phyloP scores from a whole-genome alignment of 2,888 invertebrate genomes.

The Meloe dianella region DNA sequence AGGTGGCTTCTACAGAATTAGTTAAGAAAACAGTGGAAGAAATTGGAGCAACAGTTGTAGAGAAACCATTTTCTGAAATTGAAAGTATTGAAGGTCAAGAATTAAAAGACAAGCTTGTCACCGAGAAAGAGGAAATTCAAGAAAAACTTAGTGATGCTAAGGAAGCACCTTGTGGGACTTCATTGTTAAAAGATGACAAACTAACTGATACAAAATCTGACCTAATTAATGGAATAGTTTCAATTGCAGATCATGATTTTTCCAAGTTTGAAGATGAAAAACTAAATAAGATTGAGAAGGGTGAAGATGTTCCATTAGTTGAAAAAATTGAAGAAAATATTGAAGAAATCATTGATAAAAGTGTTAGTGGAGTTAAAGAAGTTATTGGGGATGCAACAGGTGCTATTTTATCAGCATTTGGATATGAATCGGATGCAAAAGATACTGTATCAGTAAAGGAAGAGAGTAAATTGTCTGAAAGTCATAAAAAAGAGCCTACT shows the following conservation, averaged over 20 bases:
- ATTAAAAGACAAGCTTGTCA: not conserved
- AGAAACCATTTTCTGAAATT: not conserved
- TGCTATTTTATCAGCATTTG: constrained; percentile 22
- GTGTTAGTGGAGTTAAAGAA: constrained; percentile 7
- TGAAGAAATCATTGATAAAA: constrained; percentile 22
- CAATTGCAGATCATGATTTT: constrained; percentile 16
- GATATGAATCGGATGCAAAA: not conserved
- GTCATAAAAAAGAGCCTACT: not conserved
- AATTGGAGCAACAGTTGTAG: not conserved
- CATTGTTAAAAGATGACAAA: constrained; percentile 9
- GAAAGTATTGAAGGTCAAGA: not conserved
- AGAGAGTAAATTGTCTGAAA: not conserved
- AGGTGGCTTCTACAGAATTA: constrained; percentile 14
- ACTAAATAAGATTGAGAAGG: too few species aligned
- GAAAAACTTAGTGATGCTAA: not conserved
- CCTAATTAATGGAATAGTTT: constrained; percentile 25
- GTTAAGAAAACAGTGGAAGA: not conserved
- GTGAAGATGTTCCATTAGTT: not conserved
- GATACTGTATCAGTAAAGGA: not conserved
- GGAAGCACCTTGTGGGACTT: not conserved
- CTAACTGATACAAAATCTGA: constrained; percentile 21
- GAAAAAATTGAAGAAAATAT: constrained; percentile 16
- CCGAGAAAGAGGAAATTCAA: not conserved
- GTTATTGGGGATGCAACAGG: constrained; percentile 19
- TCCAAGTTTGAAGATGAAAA: not conserved